Percentiles rank a stretch among this genome's conserved stretches.
Evolutionary conservation across 2,113 vertebrate species (phyloP).

Genomic region (Channa maculata): DNA sequence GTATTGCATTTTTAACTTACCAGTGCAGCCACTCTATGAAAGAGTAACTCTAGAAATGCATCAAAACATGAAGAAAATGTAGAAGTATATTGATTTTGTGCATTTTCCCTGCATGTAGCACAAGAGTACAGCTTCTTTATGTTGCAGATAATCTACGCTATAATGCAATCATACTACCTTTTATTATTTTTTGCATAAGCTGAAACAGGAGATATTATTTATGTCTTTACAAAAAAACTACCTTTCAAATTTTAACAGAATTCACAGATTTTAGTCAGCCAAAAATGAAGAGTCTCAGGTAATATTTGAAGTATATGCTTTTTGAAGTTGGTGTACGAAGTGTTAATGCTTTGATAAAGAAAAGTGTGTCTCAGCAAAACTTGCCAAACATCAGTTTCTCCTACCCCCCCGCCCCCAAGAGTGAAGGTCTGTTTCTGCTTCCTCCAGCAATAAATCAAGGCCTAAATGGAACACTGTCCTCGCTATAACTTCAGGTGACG

Average conservation of each 20-base stretch:
- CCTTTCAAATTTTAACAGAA: no score
- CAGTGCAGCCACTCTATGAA: neutral
- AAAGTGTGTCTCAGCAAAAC: conserved; percentile 67
- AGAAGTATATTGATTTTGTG: no score
- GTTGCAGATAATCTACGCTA: no score
- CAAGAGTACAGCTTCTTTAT: no score
- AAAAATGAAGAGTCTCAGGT: conserved; percentile 13
- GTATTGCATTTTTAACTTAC: conserved; percentile 14
- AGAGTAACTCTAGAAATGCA: no score
- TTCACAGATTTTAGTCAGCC: neutral
- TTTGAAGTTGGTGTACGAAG: conserved; percentile 46
- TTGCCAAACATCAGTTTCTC: conserved; percentile 70
- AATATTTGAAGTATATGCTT: conserved; percentile 5
- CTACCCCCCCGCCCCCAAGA: conserved; percentile 57
- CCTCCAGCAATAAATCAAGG: conserved; percentile 81
- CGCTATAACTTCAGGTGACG: conserved; percentile 49
- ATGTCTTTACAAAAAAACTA: no score
- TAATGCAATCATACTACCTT: no score
- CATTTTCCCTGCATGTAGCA: no score
- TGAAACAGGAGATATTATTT: no score
- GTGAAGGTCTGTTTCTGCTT: conserved; percentile 73
- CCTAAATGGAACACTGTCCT: conserved; percentile 67
- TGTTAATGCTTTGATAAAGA: conserved; percentile 64
- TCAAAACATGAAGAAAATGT: no score
- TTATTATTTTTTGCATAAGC: no score